Evolutionary conservation across 2,113 vertebrate genomes (phyloP), one percentile per base, ranked within the genome.

Genomic region (Oryzias melastigma): DNA sequence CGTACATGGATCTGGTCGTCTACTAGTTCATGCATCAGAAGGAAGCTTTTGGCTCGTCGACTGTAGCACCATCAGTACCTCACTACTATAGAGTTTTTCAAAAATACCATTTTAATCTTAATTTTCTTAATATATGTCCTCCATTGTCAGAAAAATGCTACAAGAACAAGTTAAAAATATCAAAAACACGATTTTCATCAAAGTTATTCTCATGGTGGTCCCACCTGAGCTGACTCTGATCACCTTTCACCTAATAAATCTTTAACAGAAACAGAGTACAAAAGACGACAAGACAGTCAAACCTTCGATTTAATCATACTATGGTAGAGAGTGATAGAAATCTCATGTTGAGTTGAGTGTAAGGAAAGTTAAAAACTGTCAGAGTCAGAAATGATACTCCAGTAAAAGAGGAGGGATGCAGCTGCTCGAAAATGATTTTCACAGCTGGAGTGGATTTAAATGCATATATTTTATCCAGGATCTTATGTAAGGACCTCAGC

Each of bases 281-380:
- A 48, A 54, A 52, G 17, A 53, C 14, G 10, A 41, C 10, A 67
- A 62, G 67, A 61, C 55, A 60, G 1, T 40, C 50, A 58, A 52
- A 44, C 59, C 20, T 77, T 48, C 45, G 58, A 59, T 49, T 61
- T 56, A 67, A 73, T 73, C 62, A 63, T 58, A 75, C 64, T 66
- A 55, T 53, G 63, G 25, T 62, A 68, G 40, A 54, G 43, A 69
- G 49, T 65, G 65, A 82, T 59, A 70, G 71, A 55, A 41, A 63
- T 53, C 54, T 69, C 51, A 73, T 73, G 67, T 60, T 59, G 68
- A 53, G 41, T 54, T 61, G 61, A 56, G 12, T 25, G 47, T 18
- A 42, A 46, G 49, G 65, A 55, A 72, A 54, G 60, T 64, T 44
- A 45, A 20, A 68, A 20, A 53, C 54, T 60, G 56, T 56, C 62